phyloP scores from a whole-genome alignment of 1,140 invertebrate species.

The Drosophila sechellia region DNA sequence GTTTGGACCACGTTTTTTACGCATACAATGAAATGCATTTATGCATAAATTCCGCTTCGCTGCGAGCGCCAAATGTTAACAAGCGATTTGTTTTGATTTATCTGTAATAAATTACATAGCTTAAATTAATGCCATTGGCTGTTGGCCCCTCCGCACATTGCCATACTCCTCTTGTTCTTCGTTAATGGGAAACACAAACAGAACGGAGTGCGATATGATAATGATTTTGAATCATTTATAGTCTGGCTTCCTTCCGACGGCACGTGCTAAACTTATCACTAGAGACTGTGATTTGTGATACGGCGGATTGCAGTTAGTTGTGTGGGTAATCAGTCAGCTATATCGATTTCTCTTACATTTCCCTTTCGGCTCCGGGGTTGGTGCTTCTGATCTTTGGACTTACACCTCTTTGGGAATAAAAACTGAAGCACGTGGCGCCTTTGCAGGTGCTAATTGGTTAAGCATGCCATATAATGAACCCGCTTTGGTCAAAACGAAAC shows the following conservation, averaged over 20 bases:
- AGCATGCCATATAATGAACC: conserved; percentile 67
- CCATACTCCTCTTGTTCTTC: conserved; percentile 7
- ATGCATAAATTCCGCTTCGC: conserved; percentile 59
- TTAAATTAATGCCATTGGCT: conserved; percentile 19
- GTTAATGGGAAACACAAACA: conserved; percentile 45
- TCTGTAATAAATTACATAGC: conserved; percentile 52
- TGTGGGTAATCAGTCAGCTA: conserved; percentile 22
- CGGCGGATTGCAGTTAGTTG: conserved; percentile 2
- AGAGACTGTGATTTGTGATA: not conserved
- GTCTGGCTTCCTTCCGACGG: conserved; percentile 40
- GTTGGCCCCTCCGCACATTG: not conserved
- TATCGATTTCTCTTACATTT: conserved; percentile 8
- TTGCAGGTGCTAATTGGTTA: conserved; percentile 57
- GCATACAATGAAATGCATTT: conserved; percentile 68
- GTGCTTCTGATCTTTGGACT: conserved; percentile 36
- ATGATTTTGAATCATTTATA: conserved; percentile 62
- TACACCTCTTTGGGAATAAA: conserved; percentile 16
- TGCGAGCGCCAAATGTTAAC: conserved; percentile 57
- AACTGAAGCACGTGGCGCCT: conserved; percentile 42
- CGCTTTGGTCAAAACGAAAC: conserved; percentile 14
- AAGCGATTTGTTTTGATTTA: conserved; percentile 65
- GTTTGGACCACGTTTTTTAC: conserved; percentile 19
- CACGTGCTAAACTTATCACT: conserved; percentile 53
- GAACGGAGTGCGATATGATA: conserved; percentile 60
- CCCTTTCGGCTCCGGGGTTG: not conserved